phyloP scores from a whole-genome alignment of 2,113 vertebrate species.

The Eulemur rufifrons region DNA sequence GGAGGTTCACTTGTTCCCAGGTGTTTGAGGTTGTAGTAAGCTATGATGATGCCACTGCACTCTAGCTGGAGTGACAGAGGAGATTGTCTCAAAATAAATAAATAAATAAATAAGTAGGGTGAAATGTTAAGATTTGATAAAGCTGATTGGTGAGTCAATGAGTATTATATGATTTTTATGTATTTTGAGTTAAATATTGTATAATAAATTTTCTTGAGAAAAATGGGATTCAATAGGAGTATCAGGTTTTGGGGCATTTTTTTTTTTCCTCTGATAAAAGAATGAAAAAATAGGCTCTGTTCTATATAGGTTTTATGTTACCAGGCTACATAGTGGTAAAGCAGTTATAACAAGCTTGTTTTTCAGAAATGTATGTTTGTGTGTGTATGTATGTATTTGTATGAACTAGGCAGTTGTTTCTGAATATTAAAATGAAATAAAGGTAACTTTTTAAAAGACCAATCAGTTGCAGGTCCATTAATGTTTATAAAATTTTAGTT shows the following conservation, averaged over 20 bases:
- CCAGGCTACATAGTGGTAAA: background rate
- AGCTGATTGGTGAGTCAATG: background rate
- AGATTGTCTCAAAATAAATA: too few relatives aligned
- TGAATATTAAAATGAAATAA: slow-evolving; percentile 43
- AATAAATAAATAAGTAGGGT: background rate
- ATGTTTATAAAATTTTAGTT: background rate
- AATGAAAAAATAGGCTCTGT: background rate
- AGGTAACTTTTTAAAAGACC: slow-evolving; percentile 35
- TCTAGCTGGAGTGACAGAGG: too few relatives aligned
- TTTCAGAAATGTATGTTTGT: background rate
- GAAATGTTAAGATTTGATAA: slow-evolving; percentile 31
- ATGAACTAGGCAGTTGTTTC: slow-evolving; percentile 8
- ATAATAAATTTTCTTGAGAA: slow-evolving; percentile 20
- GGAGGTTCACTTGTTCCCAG: too few relatives aligned
- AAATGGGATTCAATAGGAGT: background rate
- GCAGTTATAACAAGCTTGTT: background rate
- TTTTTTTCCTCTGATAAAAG: background rate
- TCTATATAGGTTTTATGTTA: slow-evolving; percentile 37
- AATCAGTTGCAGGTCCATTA: background rate
- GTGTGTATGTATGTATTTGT: background rate
- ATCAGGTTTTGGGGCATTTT: background rate
- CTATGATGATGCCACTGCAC: too few relatives aligned
- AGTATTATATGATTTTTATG: background rate
- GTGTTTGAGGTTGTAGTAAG: too few relatives aligned
- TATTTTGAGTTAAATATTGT: slow-evolving; percentile 41